Evolutionary conservation across 2,113 vertebrate species (phyloP), one percentile per base, ranked within the genome.

Genomic region (Tragelaphus strepsiceros): DNA sequence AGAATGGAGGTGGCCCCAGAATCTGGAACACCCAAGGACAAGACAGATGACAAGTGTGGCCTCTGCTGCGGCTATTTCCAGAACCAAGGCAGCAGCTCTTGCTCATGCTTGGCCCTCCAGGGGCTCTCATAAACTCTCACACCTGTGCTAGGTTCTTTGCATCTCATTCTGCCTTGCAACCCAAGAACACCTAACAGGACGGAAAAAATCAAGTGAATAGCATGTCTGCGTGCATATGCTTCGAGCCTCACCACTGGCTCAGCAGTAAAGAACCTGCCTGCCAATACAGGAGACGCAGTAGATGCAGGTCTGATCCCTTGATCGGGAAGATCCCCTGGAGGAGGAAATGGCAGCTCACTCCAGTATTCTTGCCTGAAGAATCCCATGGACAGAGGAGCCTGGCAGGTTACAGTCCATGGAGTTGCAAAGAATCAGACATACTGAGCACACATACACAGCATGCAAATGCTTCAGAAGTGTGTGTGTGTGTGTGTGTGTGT

Each of bases 91-190:
- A 3, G 51, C 58, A 92, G 32, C 15, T 35, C 51, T 81, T 24
- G 32, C 28, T 93, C 11, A 16, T 0, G 5, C 13, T 15, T 8
- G 5, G 85, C 51, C 83, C 62, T 84, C 89, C 46, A 0, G 85
- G 74, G 80, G 21, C 14, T 59, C 64, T 61, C 35, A 6, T 30
- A 30, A 54, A 54, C 28, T 46, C 35, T 10, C 17, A 43, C 67
- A 77, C 59, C 89, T 91, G 32, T 26, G 56, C 59, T 96, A 92
- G 92, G 89, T 89, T 97, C 93, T 62, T 32, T 96, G 95, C 12
- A 35, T 94, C 91, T 92, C 88, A 54, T 82, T 64, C 22, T 30
- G 91, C 81, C 85, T 91, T 64, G 82, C 28, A 78, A 62, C 14
- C 19, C 3, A n/a, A 53, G 54, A 89, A 80, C 91, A 78, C 54